Evolutionary conservation across 1,140 invertebrate species (phyloP).

Genomic region (Panagrolaimus sp.): DNA sequence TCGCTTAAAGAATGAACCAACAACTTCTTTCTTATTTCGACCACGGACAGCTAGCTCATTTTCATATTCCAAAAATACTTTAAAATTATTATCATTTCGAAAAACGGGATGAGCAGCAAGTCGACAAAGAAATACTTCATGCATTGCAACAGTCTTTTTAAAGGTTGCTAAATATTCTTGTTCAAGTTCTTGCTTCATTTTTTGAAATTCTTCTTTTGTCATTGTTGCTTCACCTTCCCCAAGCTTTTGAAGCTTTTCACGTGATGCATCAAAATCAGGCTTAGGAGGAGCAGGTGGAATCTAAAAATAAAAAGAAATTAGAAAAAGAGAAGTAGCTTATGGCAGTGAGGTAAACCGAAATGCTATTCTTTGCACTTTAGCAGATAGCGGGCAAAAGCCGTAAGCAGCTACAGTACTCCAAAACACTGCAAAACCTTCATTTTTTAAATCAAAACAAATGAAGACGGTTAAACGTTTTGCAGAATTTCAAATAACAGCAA

Average conservation of each 20-base stretch:
- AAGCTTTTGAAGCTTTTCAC: slow-evolving; percentile 92
- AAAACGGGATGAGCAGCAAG: slow-evolving; percentile 89
- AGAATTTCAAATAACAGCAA: too few species aligned
- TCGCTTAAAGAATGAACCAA: slow-evolving; percentile 61
- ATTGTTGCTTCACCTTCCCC: slow-evolving; percentile 96
- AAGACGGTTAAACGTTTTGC: too few species aligned
- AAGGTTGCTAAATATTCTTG: slow-evolving; percentile 98
- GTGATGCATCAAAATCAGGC: slow-evolving; percentile 95
- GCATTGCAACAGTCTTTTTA: slow-evolving; percentile 99
- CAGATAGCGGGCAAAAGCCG: too few species aligned
- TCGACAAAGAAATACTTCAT: slow-evolving; percentile 93
- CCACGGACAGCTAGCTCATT: slow-evolving; percentile 81
- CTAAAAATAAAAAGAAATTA: too few species aligned
- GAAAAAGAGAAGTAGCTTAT: too few species aligned
- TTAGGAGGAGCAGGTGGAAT: slow-evolving; percentile 94
- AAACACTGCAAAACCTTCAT: too few species aligned
- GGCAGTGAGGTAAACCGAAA: too few species aligned
- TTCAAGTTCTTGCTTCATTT: slow-evolving; percentile 75
- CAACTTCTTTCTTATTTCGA: slow-evolving; percentile 70
- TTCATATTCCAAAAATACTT: slow-evolving; percentile 94
- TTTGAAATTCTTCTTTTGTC: slow-evolving; percentile 95
- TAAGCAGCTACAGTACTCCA: too few species aligned
- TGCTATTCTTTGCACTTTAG: too few species aligned
- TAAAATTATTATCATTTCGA: slow-evolving; percentile 82
- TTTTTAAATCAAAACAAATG: too few species aligned